Base-by-base conservation (phyloP, 2,113 vertebrate species). In the Jacana jacana region DNA sequence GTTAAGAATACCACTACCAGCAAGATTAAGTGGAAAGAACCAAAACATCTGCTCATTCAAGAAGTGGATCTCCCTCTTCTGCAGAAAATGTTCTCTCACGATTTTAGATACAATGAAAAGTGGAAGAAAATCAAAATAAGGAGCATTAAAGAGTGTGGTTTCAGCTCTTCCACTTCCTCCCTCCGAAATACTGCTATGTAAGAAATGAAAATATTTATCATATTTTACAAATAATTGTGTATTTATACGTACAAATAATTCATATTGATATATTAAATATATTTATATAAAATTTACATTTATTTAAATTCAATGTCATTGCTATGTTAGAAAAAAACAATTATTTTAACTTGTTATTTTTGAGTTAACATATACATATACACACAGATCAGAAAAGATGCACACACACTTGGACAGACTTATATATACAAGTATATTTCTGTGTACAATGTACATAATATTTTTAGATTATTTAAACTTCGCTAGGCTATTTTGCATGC, bases 341-440 rank as follows among this genome's bases (percentile, higher is more conserved):
- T 27, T 27, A 1, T 4, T 31, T 17, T 73, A 5, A 6, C 10
- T 68, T n/a, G 25, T 0, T 17, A 42, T 58, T 86, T 63, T 68
- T 1, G 0, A 54, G 86, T 58, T 20, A 64, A 52, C 28, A 64
- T 9, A 27, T 11, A 19, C 14, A 24, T 33, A 40, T 14, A n/a
- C 19, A 61, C 11, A 77, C 4, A 55, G 17, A 64, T 64, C 12
- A 4, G 3, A 80, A 65, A 7, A 23, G 2, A 55, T 8, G 17
- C 6, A 11, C 22, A 23, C 0, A 7, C 24, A 35, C 5, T 25
- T 0, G 0, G 28, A 66, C 3, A 76, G 48, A 55, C 42, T 6
- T 13, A 42, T 42, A 42, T 7, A 60, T 17, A 44, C 3, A 28
- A 14, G 51, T 8, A 7, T 28, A 52, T 17, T 23, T 63, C 18